Base-by-base conservation (phyloP, 2,113 vertebrate genomes). In the Leucopternis melanops region DNA sequence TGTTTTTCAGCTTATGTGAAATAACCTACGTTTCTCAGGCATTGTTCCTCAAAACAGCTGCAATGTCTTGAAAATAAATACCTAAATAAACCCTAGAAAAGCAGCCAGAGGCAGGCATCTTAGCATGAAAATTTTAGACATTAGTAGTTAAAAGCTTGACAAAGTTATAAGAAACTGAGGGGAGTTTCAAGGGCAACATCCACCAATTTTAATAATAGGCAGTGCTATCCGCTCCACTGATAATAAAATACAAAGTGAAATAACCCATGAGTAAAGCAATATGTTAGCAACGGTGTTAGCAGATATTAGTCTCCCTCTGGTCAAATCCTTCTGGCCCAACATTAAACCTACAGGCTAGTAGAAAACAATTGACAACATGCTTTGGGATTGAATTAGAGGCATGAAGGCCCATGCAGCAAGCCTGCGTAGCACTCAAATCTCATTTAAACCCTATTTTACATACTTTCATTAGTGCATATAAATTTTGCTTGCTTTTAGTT, bases 161-260 rank as follows among this genome's bases (percentile, higher is more conserved):
- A 63, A 95, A 91, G 23, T 91, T 85, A 31, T 31, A 55, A 57
- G 38, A 81, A 94, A 72, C 36, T 29, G 34, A 78, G 23, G 6
- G 20, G 49, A 91, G 8, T 85, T 96, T 94, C 94, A 96, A 96
- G 93, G 91, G 58, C 84, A 91, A 47, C 47, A 40, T 75, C 36
- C 52, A 85, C 73, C 70, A 65, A 10, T 87, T 91, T 94, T 79
- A 78, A 84, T 89, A 92, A 59, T 13, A 86, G 77, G 54, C 42
- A 91, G 44, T 61, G 47, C 52, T 94, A 59, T 79, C 70, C 1
- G 3, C 86, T 91, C 62, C 62, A n/a, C 44, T 92, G 87, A n/a
- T 85, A 90, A 90, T 94, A 95, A 95, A 94, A 92, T 57, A 57
- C 8, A 3, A 79, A 95, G 84, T 70, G 63, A 94, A 96, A 95